Evolutionary conservation across 1,140 invertebrate genomes (phyloP).

Genomic region (Cephus cinctus): DNA sequence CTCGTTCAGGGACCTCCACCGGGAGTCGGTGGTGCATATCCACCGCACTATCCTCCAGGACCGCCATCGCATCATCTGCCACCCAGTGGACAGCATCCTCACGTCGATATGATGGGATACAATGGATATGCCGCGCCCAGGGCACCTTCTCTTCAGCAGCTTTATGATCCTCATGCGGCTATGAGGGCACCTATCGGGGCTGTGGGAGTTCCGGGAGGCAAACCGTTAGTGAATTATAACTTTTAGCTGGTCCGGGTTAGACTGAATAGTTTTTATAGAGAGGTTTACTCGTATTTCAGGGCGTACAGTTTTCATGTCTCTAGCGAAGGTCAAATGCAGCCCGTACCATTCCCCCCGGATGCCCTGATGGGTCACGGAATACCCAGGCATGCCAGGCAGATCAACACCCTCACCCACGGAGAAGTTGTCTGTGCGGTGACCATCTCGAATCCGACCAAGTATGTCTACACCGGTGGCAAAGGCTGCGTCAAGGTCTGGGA

Average conservation of each 20-base stretch:
- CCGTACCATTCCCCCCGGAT: conserved; percentile 83
- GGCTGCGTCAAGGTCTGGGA: conserved; percentile 88
- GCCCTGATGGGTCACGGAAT: conserved; percentile 91
- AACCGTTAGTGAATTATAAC: conserved; percentile 74
- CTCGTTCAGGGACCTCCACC: conserved; percentile 34
- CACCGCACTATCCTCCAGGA: conserved; percentile 41
- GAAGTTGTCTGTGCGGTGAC: conserved; percentile 89
- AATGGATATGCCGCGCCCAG: conserved; percentile 47
- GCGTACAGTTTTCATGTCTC: conserved; percentile 77
- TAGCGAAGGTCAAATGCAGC: conserved; percentile 71
- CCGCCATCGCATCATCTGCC: conserved; percentile 46
- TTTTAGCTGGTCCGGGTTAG: background rate
- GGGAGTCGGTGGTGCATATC: conserved; percentile 37
- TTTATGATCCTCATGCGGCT: conserved; percentile 66
- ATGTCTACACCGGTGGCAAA: conserved; percentile 87
- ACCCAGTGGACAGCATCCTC: conserved; percentile 43
- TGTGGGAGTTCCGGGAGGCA: conserved; percentile 77
- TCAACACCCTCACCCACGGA: conserved; percentile 77
- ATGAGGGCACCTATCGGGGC: conserved; percentile 61
- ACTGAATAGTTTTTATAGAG: no score
- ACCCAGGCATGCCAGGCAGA: conserved; percentile 73
- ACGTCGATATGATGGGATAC: conserved; percentile 48
- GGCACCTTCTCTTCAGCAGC: conserved; percentile 45
- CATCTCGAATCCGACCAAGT: conserved; percentile 78
- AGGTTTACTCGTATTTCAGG: no score